Base-by-base conservation (phyloP, 1,140 invertebrate species). In the Plodia interpunctella region DNA sequence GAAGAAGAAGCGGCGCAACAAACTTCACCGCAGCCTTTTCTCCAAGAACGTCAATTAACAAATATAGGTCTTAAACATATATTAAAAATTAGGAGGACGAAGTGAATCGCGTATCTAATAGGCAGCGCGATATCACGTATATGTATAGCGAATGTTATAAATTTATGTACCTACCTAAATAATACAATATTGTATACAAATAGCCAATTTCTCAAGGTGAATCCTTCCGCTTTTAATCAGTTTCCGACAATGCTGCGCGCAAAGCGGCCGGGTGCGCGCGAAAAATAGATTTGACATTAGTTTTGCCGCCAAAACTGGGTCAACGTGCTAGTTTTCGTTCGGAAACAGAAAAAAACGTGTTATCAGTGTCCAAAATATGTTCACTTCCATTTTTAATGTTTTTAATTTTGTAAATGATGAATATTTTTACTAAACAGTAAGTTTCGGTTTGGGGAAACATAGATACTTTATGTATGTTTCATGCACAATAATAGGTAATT, bases 251-350 rank as follows among this genome's bases (percentile, higher is more conserved):
- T 59, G 57, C 66, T 68, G 53, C 56, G 60, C 58, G 54, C 62
- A 55, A 62, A 63, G 68, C 62, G 61, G 65, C 59, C 66, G 71
- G 62, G 59, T 60, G 77, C 70, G 68, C 74, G 74, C 73, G 68
- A 72, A 77, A 78, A 78, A 84, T 84, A 80, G 74, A 67, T 53
- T 72, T 78, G 80, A 82, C 82, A 83, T 81, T 76, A 75, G 62
- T 76, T 80, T 82, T 77, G 66, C 70, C 77, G 78, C 79, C 69
- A 78, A 77, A 76, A 74, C 60, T 78, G 65, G 73, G 78, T 74
- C 78, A 70, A 57, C 70, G 77, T 62, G 60, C 73, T 72, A 70
- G 72, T 70, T 78, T 64, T 57, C 61, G 67, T 64, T 57, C 65
- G 60, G 55, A 68, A 74, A 73, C 61, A 67, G 55, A 67, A 53